Evolutionary conservation across 2,888 invertebrate genomes (phyloP).

Genomic region (Chromoteleia sp.): DNA sequence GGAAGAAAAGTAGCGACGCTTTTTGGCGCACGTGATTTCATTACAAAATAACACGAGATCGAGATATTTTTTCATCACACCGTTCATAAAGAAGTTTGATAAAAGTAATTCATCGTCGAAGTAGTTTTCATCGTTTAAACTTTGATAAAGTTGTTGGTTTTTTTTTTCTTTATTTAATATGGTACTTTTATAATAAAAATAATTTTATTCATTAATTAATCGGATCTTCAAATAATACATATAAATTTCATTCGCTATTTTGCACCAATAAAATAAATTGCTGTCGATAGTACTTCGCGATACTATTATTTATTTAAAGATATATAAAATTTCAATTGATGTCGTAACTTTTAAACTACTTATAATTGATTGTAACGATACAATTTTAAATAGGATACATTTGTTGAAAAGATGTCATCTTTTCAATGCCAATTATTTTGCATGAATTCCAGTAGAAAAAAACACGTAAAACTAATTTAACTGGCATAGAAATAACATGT

Average conservation of each 20-base stretch:
- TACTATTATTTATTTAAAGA: neutral
- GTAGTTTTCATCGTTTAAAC: neutral
- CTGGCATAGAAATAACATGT: too few relatives aligned
- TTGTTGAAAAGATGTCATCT: too few relatives aligned
- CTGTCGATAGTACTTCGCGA: neutral
- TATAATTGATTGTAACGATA: constrained; percentile 8
- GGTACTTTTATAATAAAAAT: neutral
- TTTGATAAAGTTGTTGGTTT: neutral
- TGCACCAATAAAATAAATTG: too few relatives aligned
- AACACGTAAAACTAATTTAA: too few relatives aligned
- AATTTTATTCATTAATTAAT: neutral
- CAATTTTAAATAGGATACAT: too few relatives aligned
- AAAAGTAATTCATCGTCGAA: neutral
- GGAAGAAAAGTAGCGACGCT: constrained; percentile 2
- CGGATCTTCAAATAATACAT: too few relatives aligned
- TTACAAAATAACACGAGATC: constrained; percentile 11
- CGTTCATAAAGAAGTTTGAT: neutral
- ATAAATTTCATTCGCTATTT: too few relatives aligned
- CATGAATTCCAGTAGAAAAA: too few relatives aligned
- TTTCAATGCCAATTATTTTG: too few relatives aligned
- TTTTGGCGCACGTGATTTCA: neutral
- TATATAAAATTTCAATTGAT: neutral
- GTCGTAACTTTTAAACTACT: constrained; percentile 17
- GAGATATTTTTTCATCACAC: constrained; percentile 2
- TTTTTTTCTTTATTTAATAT: too few relatives aligned